Conservation (phyloP, 2,797 vertebrate species). For the Pangasius macronema region DNA sequence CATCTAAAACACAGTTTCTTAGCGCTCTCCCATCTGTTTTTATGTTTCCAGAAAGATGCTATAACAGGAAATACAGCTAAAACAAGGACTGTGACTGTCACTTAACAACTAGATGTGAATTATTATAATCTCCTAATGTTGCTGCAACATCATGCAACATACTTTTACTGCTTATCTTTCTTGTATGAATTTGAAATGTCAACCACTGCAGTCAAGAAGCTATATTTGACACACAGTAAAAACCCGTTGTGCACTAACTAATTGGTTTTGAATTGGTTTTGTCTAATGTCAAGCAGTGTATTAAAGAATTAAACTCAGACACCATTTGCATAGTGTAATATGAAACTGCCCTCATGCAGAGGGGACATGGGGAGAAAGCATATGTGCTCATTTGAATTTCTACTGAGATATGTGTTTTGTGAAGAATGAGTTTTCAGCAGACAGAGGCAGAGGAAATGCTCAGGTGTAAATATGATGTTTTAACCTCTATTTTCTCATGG, state of each 20-base stretch:
- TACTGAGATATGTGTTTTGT: constrained; percentile 33
- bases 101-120: constrained; percentile 17
- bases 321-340: constrained; percentile 40
- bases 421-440: constrained; percentile 28
- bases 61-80: constrained; percentile 17
- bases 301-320: constrained; percentile 44
- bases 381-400: constrained; percentile 39
- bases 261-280: constrained; percentile 50
- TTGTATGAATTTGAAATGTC: constrained; percentile 28
- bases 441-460: constrained; percentile 9
- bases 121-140: constrained; percentile 27
- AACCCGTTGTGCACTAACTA: constrained; percentile 40
- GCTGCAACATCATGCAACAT: constrained; percentile 12
- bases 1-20: constrained; percentile 4
- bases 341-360: constrained; percentile 20
- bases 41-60: constrained; percentile 9
- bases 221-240: constrained; percentile 43
- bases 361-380: constrained; percentile 24
- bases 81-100: not conserved
- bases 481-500: constrained; percentile 2
- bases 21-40: constrained; percentile 12
- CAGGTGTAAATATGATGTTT: constrained; percentile 20
- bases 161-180: constrained; percentile 33
- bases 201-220: constrained; percentile 23
- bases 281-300: constrained; percentile 53